phyloP scores from a whole-genome alignment of 2,797 vertebrate species.

The Hippoglossus hippoglossus region DNA sequence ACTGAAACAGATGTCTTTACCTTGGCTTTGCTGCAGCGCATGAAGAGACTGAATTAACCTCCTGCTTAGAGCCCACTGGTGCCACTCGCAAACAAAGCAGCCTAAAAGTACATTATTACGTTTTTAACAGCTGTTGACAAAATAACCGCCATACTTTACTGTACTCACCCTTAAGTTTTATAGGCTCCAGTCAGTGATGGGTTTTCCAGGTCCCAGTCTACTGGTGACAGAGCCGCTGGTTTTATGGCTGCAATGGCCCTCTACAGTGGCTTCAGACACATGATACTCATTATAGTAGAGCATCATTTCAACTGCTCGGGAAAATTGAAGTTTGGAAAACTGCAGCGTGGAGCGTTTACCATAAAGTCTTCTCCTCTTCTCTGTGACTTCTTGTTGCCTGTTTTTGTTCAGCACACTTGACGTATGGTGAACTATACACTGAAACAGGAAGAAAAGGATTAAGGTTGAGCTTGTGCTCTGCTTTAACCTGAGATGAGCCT shows the following conservation, averaged over 20 bases:
- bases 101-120: conserved; percentile 3
- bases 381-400: conserved; percentile 48
- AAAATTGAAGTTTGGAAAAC: conserved; percentile 54
- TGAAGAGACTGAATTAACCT: background rate
- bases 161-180: conserved; percentile 32
- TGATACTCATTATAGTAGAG: conserved; percentile 66
- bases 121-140: conserved; percentile 5
- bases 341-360: conserved; percentile 24
- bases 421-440: conserved; percentile 36
- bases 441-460: conserved; percentile 39
- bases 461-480: conserved; percentile 36
- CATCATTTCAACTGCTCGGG: conserved; percentile 57
- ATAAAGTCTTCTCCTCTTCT: conserved; percentile 25
- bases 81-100: conserved; percentile 1
- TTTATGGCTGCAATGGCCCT: conserved; percentile 56
- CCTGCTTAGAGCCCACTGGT: conserved; percentile 1
- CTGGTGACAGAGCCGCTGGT: conserved; percentile 49
- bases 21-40: conserved; percentile 1
- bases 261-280: conserved; percentile 65
- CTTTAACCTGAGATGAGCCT: conserved; percentile 36
- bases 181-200: conserved; percentile 61
- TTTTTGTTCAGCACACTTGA: conserved; percentile 51
- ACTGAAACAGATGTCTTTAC: conserved; percentile 9
- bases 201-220: conserved; percentile 67
- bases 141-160: background rate